phyloP scores from a whole-genome alignment of 2,888 invertebrate species.

The Himalopsyche kuldschensis region DNA sequence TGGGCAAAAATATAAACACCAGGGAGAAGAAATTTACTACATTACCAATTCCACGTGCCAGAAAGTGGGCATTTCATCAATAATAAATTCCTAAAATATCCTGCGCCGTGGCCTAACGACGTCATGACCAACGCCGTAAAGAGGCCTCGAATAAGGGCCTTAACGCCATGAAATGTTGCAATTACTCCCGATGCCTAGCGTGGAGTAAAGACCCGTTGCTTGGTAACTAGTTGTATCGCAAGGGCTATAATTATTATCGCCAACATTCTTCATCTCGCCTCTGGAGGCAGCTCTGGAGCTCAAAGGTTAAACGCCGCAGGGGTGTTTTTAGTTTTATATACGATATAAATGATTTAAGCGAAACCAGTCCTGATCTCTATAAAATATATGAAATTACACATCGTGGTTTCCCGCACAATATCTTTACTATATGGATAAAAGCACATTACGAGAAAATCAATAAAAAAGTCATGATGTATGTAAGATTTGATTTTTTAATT shows the following conservation, averaged over 20 bases:
- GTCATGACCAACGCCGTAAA: not conserved
- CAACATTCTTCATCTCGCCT: not conserved
- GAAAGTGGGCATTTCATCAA: not conserved
- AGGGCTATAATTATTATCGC: not conserved
- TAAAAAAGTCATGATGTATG: too few species aligned
- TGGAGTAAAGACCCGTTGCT: not conserved
- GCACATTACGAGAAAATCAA: too few species aligned
- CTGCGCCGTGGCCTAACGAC: not conserved
- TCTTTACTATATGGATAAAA: too few species aligned
- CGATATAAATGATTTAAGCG: too few species aligned
- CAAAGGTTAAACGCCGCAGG: not conserved
- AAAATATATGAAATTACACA: too few species aligned
- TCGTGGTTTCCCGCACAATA: too few species aligned
- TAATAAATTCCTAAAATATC: slow-evolving; percentile 2
- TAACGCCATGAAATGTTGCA: not conserved
- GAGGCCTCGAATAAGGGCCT: not conserved
- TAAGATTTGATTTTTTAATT: too few species aligned
- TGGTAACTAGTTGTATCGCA: not conserved
- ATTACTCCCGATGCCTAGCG: not conserved
- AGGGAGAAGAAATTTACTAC: not conserved
- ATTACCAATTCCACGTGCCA: not conserved
- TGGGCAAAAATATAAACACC: not conserved
- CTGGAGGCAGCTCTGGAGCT: not conserved
- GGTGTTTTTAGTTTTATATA: too few species aligned
- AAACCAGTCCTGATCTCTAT: too few species aligned